Conservation (phyloP, 1,140 invertebrate genomes). For the Platorchestia sp. region DNA sequence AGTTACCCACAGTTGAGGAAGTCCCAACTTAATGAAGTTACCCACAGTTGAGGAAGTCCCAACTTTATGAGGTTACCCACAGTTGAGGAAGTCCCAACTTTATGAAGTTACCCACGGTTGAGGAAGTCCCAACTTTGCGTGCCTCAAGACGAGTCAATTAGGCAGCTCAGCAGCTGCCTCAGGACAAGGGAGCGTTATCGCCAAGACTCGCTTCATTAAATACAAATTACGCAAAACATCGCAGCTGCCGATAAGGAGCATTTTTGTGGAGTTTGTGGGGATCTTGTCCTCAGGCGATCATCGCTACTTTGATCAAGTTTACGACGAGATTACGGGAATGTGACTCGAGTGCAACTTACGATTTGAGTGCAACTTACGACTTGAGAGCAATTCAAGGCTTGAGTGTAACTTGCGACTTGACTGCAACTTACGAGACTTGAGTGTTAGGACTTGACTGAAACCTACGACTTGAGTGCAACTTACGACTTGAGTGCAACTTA, state of each 20-base stretch:
- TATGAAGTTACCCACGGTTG: neutral
- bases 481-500: neutral
- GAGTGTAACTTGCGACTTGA: neutral
- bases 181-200: neutral
- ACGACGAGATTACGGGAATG: neutral
- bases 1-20: neutral
- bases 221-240: slow-evolving; percentile 1
- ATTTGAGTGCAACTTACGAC: neutral
- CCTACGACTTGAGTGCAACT: neutral
- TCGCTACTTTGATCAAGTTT: neutral
- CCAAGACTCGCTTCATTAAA: neutral
- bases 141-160: neutral
- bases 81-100: neutral
- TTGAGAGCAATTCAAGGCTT: no score
- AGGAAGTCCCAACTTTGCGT: neutral
- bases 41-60: neutral
- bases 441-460: no score
- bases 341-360: neutral
- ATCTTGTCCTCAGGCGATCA: neutral
- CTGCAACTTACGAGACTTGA: neutral
- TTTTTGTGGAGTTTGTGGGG: neutral
- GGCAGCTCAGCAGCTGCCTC: neutral
- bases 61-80: neutral
- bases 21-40: neutral
- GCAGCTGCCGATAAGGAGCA: neutral